Base-by-base conservation (phyloP, 2,797 vertebrate species). In the Leucoraja ocellata region DNA sequence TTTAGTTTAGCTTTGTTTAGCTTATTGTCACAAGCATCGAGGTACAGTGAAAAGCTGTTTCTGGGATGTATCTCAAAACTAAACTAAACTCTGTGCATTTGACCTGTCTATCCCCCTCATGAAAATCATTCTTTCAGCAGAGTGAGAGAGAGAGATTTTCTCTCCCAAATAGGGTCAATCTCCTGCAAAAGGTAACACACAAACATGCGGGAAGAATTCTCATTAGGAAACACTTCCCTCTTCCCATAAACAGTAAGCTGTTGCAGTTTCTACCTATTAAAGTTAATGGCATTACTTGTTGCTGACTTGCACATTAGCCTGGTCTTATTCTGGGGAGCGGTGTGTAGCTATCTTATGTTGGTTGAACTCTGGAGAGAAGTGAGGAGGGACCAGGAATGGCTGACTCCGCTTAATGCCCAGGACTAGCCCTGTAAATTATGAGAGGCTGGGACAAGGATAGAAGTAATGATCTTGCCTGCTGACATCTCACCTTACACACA, bases 401-500 rank as follows among this genome's bases (percentile, higher is more conserved):
- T 92, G 90, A 58, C 36, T 16, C 39, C 73, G 90, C 90, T 74
- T 28, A 13, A 36, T 92, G 39, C 28, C 16, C 36, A 28, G 90
- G 25, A 28, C 90, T 8, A 25, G 39, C 39, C 71, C 36, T 92
- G 39, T 92, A 74, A 92, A n/a, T 54, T 54, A 76, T 92, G 46
- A 61, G 81, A 46, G 21, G 54, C 46, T 58, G 36, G 46, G 21
- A 13, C 23, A 74, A 92, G 71, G 71, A 28, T 54, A 92, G 73
- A 74, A 76, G 71, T 68, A 88, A 88, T 88, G n/a, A 88, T 68
- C 61, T n/a, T 91, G 74, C 90, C 71, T 74, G 90, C 90, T 92
- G 32, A 28, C 65, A 76, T 71, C 90, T 92, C 68, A 13, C 65
- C 5, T 92, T 92, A 92, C 90, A 76, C 71, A 92, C 23, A 92